A percentile compares a stretch with the other conserved stretches of the same genome.
Evolutionary conservation across 2,113 vertebrate species (phyloP).

Genomic region (Oryzias woworae): DNA sequence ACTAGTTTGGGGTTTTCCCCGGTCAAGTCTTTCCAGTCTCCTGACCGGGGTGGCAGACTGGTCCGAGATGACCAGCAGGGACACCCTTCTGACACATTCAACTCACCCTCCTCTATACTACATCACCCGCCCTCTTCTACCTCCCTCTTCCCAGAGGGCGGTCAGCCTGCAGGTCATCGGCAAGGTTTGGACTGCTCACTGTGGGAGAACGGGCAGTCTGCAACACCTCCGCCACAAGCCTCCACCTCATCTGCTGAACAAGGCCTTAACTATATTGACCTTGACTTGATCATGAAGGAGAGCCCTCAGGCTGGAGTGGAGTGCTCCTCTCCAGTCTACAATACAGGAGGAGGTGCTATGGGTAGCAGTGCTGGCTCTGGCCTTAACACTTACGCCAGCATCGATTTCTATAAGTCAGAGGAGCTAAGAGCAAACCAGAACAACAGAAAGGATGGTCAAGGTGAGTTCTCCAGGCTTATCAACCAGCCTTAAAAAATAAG

Average conservation of each 20-base stretch:
- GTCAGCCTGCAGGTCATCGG: constrained; percentile 58
- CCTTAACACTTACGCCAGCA: constrained; percentile 81
- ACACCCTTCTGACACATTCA: constrained; percentile 73
- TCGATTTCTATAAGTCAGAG: constrained; percentile 82
- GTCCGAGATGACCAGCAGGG: constrained; percentile 56
- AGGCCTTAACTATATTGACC: constrained; percentile 85
- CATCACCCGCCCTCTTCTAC: constrained; percentile 61
- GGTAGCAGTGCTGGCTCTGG: constrained; percentile 47
- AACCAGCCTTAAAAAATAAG: not conserved
- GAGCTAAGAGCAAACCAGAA: constrained; percentile 72
- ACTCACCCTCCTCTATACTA: constrained; percentile 53
- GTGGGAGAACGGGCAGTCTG: constrained; percentile 67
- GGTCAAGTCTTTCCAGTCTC: constrained; percentile 68
- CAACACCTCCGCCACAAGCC: constrained; percentile 63
- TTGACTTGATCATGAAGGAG: constrained; percentile 80
- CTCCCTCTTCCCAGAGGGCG: constrained; percentile 66
- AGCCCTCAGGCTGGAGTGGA: constrained; percentile 70
- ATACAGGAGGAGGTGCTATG: constrained; percentile 53
- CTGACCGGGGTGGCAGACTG: constrained; percentile 63
- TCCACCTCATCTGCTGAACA: constrained; percentile 72
- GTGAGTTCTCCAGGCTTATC: constrained; percentile 54
- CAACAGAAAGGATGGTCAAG: constrained; percentile 72
- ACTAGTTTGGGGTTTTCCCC: constrained; percentile 63
- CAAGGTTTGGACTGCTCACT: constrained; percentile 68
- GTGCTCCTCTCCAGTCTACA: constrained; percentile 62